A percentile compares a stretch with the other conserved stretches of the same genome.
Conservation (phyloP, 2,113 vertebrate genomes). For the Limanda limanda region DNA sequence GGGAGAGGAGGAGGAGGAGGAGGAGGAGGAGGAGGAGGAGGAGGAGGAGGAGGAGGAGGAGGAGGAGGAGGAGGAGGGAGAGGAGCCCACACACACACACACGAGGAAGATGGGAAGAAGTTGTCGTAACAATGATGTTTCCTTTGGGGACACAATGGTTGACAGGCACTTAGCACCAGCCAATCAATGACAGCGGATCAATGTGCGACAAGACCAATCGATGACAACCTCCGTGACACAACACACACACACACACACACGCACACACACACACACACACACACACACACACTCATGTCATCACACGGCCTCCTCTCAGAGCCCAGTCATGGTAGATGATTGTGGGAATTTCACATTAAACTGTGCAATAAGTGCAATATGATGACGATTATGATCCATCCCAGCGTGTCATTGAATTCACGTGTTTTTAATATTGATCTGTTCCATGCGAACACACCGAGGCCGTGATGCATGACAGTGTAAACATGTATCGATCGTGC, state of each 20-base stretch:
- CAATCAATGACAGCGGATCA: slow-evolving; percentile 54
- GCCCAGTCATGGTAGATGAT: neutral
- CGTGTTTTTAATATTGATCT: too few relatives aligned
- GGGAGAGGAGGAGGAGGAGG: neutral
- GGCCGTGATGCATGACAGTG: too few relatives aligned
- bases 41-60: neutral
- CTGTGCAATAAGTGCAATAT: neutral
- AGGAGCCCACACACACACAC: slow-evolving; percentile 12
- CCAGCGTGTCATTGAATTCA: too few relatives aligned
- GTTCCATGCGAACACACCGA: too few relatives aligned
- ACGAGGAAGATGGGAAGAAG: too few relatives aligned
- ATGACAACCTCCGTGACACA: too few relatives aligned
- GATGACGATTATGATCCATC: neutral
- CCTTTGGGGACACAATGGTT: slow-evolving; percentile 40
- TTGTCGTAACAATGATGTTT: slow-evolving; percentile 9
- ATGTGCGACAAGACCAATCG: slow-evolving; percentile 46
- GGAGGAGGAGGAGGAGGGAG: too few relatives aligned
- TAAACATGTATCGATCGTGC: neutral
- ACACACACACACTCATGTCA: neutral
- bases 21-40: too few relatives aligned
- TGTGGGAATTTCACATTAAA: neutral
- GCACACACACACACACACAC: neutral
- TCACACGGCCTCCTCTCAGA: neutral
- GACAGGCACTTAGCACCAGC: slow-evolving; percentile 62
- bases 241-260: neutral